Evolutionary conservation across 2,797 vertebrate species (phyloP).

Genomic region (Sternarchorhynchus goeldii): DNA sequence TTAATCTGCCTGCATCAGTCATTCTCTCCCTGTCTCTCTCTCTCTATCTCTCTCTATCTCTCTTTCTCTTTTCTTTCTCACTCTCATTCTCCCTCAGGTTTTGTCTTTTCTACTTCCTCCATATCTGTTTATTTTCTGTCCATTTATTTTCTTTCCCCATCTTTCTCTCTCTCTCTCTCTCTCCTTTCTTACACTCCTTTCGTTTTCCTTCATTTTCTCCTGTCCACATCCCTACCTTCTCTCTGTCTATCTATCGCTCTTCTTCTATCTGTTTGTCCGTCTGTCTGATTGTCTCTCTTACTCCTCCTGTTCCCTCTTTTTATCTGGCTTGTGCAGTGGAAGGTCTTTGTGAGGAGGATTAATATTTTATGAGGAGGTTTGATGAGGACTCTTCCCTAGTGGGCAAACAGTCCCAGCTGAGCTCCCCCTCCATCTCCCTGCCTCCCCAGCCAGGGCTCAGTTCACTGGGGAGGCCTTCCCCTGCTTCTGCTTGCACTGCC

Average conservation of each 20-base stretch:
- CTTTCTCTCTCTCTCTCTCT: neutral
- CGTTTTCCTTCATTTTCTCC: neutral
- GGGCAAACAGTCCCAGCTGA: constrained; percentile 73
- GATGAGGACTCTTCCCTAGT: constrained; percentile 66
- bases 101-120: neutral
- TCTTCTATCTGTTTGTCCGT: no score
- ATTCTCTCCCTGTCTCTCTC: constrained; percentile 58
- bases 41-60: constrained; percentile 43
- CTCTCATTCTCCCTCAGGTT: constrained; percentile 18
- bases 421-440: constrained; percentile 55
- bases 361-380: constrained; percentile 74
- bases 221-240: neutral
- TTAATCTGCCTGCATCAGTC: constrained; percentile 49
- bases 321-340: constrained; percentile 44
- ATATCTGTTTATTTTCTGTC: neutral
- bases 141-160: constrained; percentile 30
- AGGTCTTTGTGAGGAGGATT: constrained; percentile 62
- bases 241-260: neutral
- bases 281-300: neutral
- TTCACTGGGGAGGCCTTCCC: constrained; percentile 43
- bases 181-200: no score
- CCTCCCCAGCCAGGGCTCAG: constrained; percentile 49
- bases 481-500: constrained; percentile 44
- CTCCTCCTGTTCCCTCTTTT: neutral
- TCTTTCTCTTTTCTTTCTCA: constrained; percentile 25